Evolutionary conservation across 2,888 invertebrate species (phyloP).

Genomic region (Abrostola triplasia): DNA sequence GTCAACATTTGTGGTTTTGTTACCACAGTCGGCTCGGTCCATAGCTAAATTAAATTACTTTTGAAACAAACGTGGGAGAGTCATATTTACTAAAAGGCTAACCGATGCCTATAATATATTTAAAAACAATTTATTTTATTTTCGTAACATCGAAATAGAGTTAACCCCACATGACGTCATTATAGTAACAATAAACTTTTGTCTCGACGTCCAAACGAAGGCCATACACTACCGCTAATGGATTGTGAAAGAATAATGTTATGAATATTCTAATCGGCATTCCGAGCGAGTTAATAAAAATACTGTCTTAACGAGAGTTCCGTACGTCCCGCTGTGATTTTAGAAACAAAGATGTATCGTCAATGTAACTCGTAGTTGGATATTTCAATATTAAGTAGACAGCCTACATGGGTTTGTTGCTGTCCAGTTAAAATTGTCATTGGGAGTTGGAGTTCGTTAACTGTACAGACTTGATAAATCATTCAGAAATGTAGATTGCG

Average conservation of each 20-base stretch:
- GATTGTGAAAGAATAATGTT: conserved; percentile 78
- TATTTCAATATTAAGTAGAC: conserved; percentile 70
- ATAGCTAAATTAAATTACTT: conserved; percentile 47
- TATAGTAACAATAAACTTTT: conserved; percentile 59
- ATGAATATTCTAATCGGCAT: conserved; percentile 84
- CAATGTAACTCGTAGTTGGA: conserved; percentile 64
- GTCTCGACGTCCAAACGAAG: conserved; percentile 57
- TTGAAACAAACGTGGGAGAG: conserved; percentile 26
- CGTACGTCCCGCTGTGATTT: conserved; percentile 80
- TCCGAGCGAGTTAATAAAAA: conserved; percentile 85
- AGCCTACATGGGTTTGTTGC: conserved; percentile 35
- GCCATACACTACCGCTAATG: conserved; percentile 69
- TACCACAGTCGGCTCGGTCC: conserved; percentile 16
- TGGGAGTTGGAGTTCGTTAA: conserved; percentile 35
- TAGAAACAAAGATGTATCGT: conserved; percentile 84
- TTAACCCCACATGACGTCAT: conserved; percentile 53
- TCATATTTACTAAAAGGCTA: conserved; percentile 30
- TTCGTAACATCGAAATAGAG: conserved; percentile 40
- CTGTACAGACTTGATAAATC: conserved; percentile 31
- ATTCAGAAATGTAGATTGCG: conserved; percentile 38
- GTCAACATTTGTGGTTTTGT: conserved; percentile 32
- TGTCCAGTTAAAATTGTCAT: conserved; percentile 41
- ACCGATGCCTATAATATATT: conserved; percentile 25
- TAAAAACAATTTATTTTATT: conserved; percentile 37
- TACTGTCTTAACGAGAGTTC: conserved; percentile 81